Base-by-base conservation (phyloP, 1,140 invertebrate genomes). In the Harlomillsia oculata region DNA sequence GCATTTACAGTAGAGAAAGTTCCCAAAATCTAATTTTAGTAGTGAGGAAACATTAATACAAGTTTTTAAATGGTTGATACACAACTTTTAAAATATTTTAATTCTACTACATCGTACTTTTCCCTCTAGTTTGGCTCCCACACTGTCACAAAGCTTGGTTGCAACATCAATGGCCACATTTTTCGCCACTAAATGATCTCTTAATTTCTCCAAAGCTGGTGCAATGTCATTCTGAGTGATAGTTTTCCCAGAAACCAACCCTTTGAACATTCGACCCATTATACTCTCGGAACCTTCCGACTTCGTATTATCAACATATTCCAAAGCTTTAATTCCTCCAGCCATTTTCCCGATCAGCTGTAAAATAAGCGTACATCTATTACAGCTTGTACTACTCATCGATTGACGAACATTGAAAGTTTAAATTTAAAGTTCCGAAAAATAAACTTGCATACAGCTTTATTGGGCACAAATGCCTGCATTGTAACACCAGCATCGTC, bases 91-190 rank as follows among this genome's bases (percentile, higher is more conserved):
- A 5, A 18, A 51, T 11, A 5, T 5, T 21, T 23, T 29, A 51
- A 34, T 23, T 37, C 39, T n/a, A n/a, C n/a, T n/a, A n/a, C n/a
- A n/a, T n/a, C 70, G 64, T 40, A 90, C 82, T 76, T 92, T 95
- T 59, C 97, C 97, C 69, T 95, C 88, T 8, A 99, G 75, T 69
- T 97, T 96, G 0, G 77, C 76, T 8, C 86, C 82, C 11, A 99
- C 93, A 4, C 93, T 97, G 45, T 97, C 88, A 70, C 96, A 99
- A 11, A 99, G 74, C 69, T 97, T 96, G 16, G 78, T 76, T 8
- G 96, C 82, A 65, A 99, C 97, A 64, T 99, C 96, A 0, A 90
- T 74, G 26, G 97, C 97, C 2, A 99, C 97, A 74, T 99, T 99
- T 72, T 99, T 99, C 0, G 79, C 77, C 64, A 99, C 97, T 25